Conservation (phyloP, 2,113 vertebrate species). For the Osmerus eperlanus region DNA sequence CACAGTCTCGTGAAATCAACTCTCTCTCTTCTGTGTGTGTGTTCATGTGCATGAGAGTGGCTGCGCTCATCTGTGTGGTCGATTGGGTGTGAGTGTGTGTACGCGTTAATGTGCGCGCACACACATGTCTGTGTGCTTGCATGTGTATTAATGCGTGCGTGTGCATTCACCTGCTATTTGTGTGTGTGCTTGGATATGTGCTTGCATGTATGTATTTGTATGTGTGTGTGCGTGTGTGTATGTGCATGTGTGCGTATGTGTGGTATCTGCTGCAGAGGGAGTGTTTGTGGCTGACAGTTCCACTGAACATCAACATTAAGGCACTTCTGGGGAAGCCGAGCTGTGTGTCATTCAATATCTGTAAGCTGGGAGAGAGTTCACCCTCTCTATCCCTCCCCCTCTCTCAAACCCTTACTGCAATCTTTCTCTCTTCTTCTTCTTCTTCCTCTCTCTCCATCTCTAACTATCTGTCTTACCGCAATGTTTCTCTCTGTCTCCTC, state of each 20-base stretch:
- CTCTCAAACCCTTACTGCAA: no score
- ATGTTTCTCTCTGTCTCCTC: conserved; percentile 2
- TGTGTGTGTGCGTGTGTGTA: conserved; percentile 15
- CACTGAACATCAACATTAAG: conserved; percentile 61
- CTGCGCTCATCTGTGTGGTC: background rate
- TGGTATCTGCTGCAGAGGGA: conserved; percentile 5
- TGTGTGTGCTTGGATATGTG: background rate
- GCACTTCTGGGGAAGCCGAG: conserved; percentile 33
- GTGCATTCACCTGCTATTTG: conserved; percentile 2
- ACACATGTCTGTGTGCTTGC: background rate
- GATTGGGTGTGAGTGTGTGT: background rate
- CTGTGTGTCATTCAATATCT: conserved; percentile 8
- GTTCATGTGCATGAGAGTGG: no score
- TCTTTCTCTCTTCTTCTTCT: background rate
- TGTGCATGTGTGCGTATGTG: conserved; percentile 3
- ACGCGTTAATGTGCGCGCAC: background rate
- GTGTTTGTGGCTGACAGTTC: conserved; percentile 46
- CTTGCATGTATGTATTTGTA: background rate
- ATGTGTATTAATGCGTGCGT: background rate
- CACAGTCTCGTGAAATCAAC: conserved; percentile 17
- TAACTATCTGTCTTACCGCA: conserved; percentile 10
- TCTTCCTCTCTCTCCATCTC: background rate
- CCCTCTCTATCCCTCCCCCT: conserved; percentile 8
- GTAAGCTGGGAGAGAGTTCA: conserved; percentile 20
- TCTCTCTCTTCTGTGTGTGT: conserved; percentile 4